Evolutionary conservation across 1,140 invertebrate genomes (phyloP).

Genomic region (Drosophila eugracilis): DNA sequence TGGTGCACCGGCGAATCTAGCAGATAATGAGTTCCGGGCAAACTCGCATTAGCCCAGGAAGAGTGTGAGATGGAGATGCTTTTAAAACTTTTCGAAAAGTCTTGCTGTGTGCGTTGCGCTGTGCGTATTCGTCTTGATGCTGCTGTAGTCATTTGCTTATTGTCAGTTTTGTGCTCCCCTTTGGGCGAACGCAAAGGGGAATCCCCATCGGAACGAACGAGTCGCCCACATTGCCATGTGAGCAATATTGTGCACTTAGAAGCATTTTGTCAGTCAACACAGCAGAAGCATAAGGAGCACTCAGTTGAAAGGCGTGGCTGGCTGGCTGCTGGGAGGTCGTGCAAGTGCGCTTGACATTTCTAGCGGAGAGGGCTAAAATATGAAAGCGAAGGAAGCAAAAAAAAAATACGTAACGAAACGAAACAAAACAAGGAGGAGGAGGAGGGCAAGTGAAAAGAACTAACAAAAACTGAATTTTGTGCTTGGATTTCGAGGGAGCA

Average conservation of each 20-base stretch:
- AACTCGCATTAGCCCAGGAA: slow-evolving; percentile 13
- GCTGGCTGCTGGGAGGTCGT: slow-evolving; percentile 23
- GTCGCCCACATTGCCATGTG: slow-evolving; percentile 19
- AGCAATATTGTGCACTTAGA: slow-evolving; percentile 67
- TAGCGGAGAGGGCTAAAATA: slow-evolving; percentile 31
- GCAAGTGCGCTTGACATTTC: slow-evolving; percentile 71
- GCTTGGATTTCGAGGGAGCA: slow-evolving; percentile 25
- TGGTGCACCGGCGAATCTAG: slow-evolving; percentile 1
- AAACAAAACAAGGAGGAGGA: background rate
- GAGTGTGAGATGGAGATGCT: slow-evolving; percentile 2
- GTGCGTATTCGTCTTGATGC: slow-evolving; percentile 20
- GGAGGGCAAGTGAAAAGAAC: slow-evolving; percentile 5
- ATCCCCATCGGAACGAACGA: background rate
- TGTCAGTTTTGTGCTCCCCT: slow-evolving; percentile 22
- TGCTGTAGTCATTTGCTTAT: slow-evolving; percentile 41
- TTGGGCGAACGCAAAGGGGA: too few species aligned
- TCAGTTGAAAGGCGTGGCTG: slow-evolving; percentile 4
- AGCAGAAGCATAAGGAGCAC: slow-evolving; percentile 27
- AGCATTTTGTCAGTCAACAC: slow-evolving; percentile 64
- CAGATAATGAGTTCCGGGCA: slow-evolving; percentile 20
- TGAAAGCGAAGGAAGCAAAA: slow-evolving; percentile 46
- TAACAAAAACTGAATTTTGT: slow-evolving; percentile 32
- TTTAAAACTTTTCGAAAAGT: slow-evolving; percentile 28
- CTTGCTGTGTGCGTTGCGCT: background rate
- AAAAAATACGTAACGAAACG: background rate